phyloP scores from a whole-genome alignment of 2,888 invertebrate species.

The Apamea epomidion region DNA sequence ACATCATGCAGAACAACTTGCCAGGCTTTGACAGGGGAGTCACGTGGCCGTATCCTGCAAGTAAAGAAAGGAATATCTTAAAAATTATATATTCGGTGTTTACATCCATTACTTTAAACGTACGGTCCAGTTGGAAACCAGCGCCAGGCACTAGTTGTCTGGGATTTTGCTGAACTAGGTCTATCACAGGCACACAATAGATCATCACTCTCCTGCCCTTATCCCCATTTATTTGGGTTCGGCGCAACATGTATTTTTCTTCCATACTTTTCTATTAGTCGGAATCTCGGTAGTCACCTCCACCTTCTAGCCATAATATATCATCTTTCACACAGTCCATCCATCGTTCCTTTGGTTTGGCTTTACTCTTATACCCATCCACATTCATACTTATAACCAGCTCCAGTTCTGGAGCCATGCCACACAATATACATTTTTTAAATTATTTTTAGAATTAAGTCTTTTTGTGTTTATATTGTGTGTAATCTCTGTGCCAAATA shows the following conservation, averaged over 20 bases:
- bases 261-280: background rate
- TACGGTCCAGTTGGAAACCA: background rate
- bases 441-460: background rate
- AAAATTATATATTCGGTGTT: background rate
- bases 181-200: background rate
- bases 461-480: background rate
- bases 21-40: slow-evolving; percentile 96
- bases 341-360: background rate
- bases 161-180: too few relatives aligned
- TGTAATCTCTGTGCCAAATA: background rate
- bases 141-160: background rate
- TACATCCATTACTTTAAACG: background rate
- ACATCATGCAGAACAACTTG: slow-evolving; percentile 96
- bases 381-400: background rate
- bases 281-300: background rate
- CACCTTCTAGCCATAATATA: background rate
- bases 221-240: background rate
- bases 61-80: background rate
- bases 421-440: background rate
- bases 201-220: background rate
- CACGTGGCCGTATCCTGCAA: slow-evolving; percentile 96
- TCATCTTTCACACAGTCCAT: background rate
- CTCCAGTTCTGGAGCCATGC: background rate
- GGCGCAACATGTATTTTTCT: background rate
- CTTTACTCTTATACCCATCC: background rate